Evolutionary conservation across 2,888 invertebrate genomes (phyloP).

Genomic region (Pogonocherus hispidulus): DNA sequence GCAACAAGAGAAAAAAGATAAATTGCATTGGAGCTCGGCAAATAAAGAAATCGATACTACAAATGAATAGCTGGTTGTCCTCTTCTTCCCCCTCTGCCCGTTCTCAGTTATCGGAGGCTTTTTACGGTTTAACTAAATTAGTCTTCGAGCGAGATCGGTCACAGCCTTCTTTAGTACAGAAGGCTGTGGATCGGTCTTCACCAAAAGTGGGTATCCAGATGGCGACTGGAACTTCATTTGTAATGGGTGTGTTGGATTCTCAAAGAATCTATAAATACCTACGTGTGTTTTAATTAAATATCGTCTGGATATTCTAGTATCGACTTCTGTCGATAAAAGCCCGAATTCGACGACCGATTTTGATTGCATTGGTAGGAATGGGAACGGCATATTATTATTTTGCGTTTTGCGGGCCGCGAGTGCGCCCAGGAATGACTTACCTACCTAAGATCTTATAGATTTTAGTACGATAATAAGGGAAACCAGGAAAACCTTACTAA

Average conservation of each 20-base stretch:
- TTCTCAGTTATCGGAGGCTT: neutral
- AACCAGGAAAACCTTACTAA: too few relatives aligned
- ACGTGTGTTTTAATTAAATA: too few relatives aligned
- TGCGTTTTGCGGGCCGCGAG: too few relatives aligned
- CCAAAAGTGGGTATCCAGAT: slow-evolving; percentile 7
- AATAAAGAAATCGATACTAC: slow-evolving; percentile 62
- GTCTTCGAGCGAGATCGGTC: slow-evolving; percentile 12
- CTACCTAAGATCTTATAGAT: too few relatives aligned
- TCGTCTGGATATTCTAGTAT: too few relatives aligned
- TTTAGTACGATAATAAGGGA: too few relatives aligned
- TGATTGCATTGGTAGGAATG: too few relatives aligned
- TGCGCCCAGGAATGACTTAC: too few relatives aligned
- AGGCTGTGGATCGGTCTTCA: slow-evolving; percentile 20
- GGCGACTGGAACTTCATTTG: slow-evolving; percentile 7
- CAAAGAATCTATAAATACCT: neutral
- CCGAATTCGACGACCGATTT: too few relatives aligned
- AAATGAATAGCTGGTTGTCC: slow-evolving; percentile 54
- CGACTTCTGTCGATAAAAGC: too few relatives aligned
- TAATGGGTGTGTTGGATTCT: slow-evolving; percentile 11
- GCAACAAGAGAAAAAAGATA: slow-evolving; percentile 56
- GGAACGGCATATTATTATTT: too few relatives aligned
- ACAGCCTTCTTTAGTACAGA: too few relatives aligned
- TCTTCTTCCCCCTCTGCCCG: neutral
- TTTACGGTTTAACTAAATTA: slow-evolving; percentile 20
- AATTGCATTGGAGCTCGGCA: slow-evolving; percentile 60